Evolutionary conservation across 1,140 invertebrate species (phyloP), one percentile per base, ranked within the genome.

Genomic region (Aphis craccivora): DNA sequence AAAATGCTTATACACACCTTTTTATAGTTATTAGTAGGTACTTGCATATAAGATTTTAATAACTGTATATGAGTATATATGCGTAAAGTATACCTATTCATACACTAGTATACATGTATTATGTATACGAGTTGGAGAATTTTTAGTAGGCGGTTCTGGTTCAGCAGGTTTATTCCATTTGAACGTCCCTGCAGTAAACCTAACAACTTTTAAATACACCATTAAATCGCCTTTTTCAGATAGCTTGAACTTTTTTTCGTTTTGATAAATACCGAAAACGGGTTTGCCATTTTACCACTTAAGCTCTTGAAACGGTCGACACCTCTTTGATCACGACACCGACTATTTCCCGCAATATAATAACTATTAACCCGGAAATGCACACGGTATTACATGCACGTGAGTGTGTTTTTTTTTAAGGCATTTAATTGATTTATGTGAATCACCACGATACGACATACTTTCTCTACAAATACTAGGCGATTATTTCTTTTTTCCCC

Each of bases 351-450:
- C 43, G 55, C 60, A 67, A 43, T 51, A 91, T 91, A 48, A 45
- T 91, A 91, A 60, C 90, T n/a, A 60, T 91, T 83, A 92, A 84
- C 76, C 76, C 76, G 91, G 91, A 84, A 84, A 92, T 30, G 45
- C 45, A 51, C 83, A 83, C 35, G 48, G 76, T 81, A 14, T 40
- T 88, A 35, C 30, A 91, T 48, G 18, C 25, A n/a, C 40, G 43
- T 30, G 90, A 40, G 37, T 90, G 8, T 76, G 45, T 91, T 76
- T 83, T 91, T 91, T 92, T 92, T 92, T 84, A 40, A 93, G 48
- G 35, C 60, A 84, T 84, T 93, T 93, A 93, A 93, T 93, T 84
- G 91, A 93, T 93, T 93, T 93, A 86, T 84, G 91, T 55, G 91
- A 84, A 55, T 93, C 40, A 93, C 35, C 6, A 55, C 91, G 81